phyloP scores from a whole-genome alignment of 2,113 vertebrate species.

The Microcebus jonahi region DNA sequence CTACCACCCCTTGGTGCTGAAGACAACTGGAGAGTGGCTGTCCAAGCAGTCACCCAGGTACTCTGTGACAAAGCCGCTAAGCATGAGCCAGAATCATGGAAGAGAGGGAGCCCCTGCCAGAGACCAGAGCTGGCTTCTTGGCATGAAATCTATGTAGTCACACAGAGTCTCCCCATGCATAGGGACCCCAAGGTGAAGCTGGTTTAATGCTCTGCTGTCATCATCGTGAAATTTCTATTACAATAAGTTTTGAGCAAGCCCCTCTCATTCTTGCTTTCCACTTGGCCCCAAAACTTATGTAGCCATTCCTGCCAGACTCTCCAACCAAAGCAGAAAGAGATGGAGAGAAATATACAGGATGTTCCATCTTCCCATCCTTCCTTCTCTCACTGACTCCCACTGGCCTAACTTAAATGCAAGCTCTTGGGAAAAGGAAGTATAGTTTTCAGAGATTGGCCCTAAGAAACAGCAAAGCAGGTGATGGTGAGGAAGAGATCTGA shows the following conservation, averaged over 20 bases:
- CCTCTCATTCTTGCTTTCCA: not conserved
- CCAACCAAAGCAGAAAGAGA: not conserved
- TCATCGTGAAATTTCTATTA: not conserved
- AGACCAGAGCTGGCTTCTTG: not conserved
- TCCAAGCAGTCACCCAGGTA: not conserved
- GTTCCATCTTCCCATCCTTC: not conserved
- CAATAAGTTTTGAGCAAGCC: not conserved
- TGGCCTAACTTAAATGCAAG: not conserved
- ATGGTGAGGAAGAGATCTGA: not conserved
- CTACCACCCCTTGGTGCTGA: not conserved
- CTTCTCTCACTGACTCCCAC: not conserved
- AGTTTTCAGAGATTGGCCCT: not conserved
- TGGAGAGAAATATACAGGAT: not conserved
- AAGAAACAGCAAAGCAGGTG: not conserved
- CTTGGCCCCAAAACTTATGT: not conserved
- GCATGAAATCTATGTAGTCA: not conserved
- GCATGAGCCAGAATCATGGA: not conserved
- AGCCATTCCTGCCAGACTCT: not conserved
- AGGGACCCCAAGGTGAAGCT: not conserved
- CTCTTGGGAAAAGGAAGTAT: not conserved
- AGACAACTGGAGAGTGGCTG: not conserved
- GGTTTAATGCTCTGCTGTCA: not conserved
- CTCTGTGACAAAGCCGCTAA: not conserved
- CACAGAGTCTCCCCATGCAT: not conserved
- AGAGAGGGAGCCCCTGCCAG: not conserved